Evolutionary conservation across 2,113 vertebrate genomes (phyloP).

Genomic region (Cololabis saira): DNA sequence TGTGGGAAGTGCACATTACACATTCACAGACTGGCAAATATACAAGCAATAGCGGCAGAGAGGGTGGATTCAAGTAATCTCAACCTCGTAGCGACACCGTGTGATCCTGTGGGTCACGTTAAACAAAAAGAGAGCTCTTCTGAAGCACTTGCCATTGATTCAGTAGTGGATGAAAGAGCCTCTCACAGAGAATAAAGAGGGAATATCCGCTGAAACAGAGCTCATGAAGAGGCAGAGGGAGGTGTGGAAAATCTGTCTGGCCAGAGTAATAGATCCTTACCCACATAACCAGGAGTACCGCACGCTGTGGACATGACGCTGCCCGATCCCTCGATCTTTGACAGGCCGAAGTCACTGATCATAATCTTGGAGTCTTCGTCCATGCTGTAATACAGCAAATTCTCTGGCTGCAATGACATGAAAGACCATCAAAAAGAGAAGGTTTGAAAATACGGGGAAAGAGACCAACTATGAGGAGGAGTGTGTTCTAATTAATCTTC

Average conservation of each 20-base stretch:
- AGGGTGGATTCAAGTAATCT: slow-evolving; percentile 47
- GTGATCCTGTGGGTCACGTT: slow-evolving; percentile 47
- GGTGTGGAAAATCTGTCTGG: slow-evolving; percentile 11
- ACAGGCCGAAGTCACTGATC: slow-evolving; percentile 81
- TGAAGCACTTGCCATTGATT: slow-evolving; percentile 66
- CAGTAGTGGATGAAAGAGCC: slow-evolving; percentile 61
- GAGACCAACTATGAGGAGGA: neutral
- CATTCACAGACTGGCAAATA: slow-evolving; percentile 15
- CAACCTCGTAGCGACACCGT: slow-evolving; percentile 53
- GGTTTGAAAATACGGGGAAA: neutral
- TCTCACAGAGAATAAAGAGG: slow-evolving; percentile 56
- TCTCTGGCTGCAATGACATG: slow-evolving; percentile 72
- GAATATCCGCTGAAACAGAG: slow-evolving; percentile 39
- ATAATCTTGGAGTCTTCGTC: slow-evolving; percentile 81
- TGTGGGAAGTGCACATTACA: slow-evolving; percentile 54
- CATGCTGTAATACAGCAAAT: slow-evolving; percentile 79
- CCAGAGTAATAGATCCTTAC: slow-evolving; percentile 52
- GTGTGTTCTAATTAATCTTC: neutral
- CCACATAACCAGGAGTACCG: slow-evolving; percentile 79
- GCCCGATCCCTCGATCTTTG: slow-evolving; percentile 75
- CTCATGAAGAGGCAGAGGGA: slow-evolving; percentile 29
- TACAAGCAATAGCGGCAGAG: slow-evolving; percentile 3
- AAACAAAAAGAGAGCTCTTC: slow-evolving; percentile 67
- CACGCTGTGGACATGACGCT: slow-evolving; percentile 82
- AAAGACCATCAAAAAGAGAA: neutral